These are phyloP conservation scores for Hirudo medicinalis DNA, from an alignment of 1,140 invertebrate genomes.

Conservation along the genomic window DNA sequence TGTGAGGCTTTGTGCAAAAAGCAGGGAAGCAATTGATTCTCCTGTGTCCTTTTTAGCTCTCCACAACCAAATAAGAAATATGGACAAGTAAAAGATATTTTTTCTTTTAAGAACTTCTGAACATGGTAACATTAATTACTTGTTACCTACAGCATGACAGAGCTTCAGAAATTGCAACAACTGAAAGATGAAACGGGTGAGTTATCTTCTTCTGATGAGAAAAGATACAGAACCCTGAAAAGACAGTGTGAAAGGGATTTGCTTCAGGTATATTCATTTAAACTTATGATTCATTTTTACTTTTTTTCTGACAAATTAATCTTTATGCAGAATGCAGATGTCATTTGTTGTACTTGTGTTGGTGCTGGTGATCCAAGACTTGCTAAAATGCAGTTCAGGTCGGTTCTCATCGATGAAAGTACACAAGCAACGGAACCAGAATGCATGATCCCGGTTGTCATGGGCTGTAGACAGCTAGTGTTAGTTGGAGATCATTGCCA, in stretches of 20 bases:
- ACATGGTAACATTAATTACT: neutral
- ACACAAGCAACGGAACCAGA: constrained; percentile 90
- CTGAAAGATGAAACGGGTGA: constrained; percentile 95
- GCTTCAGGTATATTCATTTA: constrained; percentile 43
- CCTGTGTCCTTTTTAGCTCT: constrained; percentile 90
- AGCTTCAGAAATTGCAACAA: constrained; percentile 86
- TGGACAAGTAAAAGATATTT: constrained; percentile 51
- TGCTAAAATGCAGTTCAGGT: constrained; percentile 80
- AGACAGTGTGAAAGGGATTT: constrained; percentile 81
- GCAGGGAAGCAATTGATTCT: constrained; percentile 91
- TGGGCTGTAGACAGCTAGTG: constrained; percentile 79
- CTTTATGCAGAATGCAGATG: constrained; percentile 58
- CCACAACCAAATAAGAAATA: constrained; percentile 90
- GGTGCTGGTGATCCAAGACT: constrained; percentile 89
- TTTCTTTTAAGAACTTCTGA: too few relatives aligned
- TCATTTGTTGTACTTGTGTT: constrained; percentile 97
- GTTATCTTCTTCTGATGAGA: constrained; percentile 73
- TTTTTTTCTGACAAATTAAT: too few relatives aligned
- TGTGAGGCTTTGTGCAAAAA: constrained; percentile 91
- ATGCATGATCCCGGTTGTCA: constrained; percentile 93
- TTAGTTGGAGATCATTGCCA: constrained; percentile 98
- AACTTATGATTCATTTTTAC: neutral
- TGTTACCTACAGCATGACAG: constrained; percentile 45
- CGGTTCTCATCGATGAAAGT: constrained; percentile 95
- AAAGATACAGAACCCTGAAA: constrained; percentile 79